phyloP scores from a whole-genome alignment of 2,888 invertebrate species.

The Conomelus anceps region DNA sequence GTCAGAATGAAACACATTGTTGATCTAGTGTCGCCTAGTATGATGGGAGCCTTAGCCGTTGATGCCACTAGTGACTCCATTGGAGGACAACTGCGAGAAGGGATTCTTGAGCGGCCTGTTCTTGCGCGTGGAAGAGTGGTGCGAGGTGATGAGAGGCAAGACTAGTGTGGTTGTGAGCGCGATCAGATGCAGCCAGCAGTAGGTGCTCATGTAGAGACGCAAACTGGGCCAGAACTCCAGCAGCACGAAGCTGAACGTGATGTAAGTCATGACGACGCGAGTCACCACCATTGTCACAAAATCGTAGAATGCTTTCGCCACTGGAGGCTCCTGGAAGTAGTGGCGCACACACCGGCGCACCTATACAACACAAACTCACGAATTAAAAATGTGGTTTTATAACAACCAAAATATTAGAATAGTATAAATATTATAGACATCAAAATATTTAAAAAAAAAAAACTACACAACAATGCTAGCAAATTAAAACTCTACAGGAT shows the following conservation, averaged over 20 bases:
- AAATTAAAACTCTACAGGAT: too few relatives aligned
- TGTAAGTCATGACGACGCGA: conserved; percentile 77
- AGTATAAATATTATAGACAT: neutral
- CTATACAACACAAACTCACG: conserved; percentile 44
- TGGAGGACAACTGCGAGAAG: conserved; percentile 16
- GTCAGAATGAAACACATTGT: too few relatives aligned
- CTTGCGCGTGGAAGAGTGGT: neutral
- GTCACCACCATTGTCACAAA: conserved; percentile 72
- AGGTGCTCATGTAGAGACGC: conserved; percentile 48
- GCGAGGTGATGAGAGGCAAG: conserved; percentile 36
- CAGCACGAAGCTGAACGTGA: conserved; percentile 86
- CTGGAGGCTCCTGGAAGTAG: conserved; percentile 61
- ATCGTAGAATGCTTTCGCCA: conserved; percentile 72
- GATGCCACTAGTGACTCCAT: conserved; percentile 15
- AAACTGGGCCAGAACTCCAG: conserved; percentile 75
- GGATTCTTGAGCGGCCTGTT: conserved; percentile 18
- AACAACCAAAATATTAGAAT: neutral
- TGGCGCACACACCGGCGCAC: conserved; percentile 72
- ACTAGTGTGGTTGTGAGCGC: conserved; percentile 40
- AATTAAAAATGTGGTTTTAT: neutral
- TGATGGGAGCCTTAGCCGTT: neutral
- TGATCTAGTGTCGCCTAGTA: too few relatives aligned
- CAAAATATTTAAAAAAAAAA: too few relatives aligned
- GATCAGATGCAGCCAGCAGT: conserved; percentile 43
- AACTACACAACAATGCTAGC: too few relatives aligned